phyloP scores from a whole-genome alignment of 2,113 vertebrate species.

The Hylia prasina region DNA sequence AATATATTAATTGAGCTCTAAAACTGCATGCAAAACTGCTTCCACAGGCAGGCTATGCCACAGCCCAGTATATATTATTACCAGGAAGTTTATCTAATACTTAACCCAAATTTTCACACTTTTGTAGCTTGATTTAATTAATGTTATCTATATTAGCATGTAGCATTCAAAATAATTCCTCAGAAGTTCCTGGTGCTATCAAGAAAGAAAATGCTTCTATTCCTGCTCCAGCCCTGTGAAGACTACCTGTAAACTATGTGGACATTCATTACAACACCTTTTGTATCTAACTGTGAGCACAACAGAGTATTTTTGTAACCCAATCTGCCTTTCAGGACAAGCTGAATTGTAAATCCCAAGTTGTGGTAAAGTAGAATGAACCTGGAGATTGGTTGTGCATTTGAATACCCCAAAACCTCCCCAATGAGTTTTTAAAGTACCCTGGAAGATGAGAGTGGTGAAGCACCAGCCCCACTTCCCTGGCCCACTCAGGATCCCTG shows the following conservation, averaged over 20 bases:
- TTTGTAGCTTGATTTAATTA: background rate
- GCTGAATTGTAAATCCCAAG: background rate
- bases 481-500: background rate
- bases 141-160: background rate
- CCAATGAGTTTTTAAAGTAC: rapidly evolving
- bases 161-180: background rate
- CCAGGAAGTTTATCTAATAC: background rate
- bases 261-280: background rate
- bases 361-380: background rate
- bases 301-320: background rate
- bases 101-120: background rate
- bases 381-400: background rate
- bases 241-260: background rate
- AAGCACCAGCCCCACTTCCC: background rate
- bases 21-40: background rate
- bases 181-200: background rate
- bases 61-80: background rate
- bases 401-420: background rate
- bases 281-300: background rate
- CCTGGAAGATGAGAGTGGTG: background rate
- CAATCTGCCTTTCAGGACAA: background rate
- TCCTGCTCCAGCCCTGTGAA: background rate
- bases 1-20: constrained; percentile 30
- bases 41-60: background rate
- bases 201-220: background rate